These are phyloP conservation scores for Platycnemis pennipes DNA, from an alignment of 2,888 invertebrate species.

Conservation along the genomic window DNA sequence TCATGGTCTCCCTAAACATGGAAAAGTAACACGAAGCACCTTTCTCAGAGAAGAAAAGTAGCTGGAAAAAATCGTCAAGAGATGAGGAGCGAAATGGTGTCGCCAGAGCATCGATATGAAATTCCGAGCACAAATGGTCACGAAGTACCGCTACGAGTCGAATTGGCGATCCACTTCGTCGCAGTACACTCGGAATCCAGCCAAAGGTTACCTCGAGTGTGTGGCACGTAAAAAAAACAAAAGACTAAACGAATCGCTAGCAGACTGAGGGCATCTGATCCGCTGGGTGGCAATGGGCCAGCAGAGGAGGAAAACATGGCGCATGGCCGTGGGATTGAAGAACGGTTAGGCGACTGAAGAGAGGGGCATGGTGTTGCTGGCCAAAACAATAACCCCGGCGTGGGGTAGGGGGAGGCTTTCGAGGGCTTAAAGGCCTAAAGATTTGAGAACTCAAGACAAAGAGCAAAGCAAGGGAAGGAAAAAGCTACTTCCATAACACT, in stretches of 20 bases:
- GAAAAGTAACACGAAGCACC: background rate
- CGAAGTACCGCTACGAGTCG: background rate
- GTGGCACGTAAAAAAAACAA: background rate
- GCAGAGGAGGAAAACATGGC: slow-evolving; percentile 3
- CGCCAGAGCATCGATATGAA: background rate
- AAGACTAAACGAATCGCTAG: background rate
- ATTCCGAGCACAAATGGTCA: background rate
- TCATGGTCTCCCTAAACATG: background rate
- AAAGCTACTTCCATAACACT: background rate
- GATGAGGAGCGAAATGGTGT: background rate
- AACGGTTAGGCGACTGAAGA: background rate
- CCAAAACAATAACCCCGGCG: background rate
- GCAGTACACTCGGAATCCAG: slow-evolving; percentile 21
- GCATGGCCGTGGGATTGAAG: background rate
- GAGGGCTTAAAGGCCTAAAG: background rate
- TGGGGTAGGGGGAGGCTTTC: background rate
- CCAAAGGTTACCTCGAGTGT: background rate
- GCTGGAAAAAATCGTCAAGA: background rate
- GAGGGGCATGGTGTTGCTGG: background rate
- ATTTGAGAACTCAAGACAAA: background rate
- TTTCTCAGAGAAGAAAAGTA: background rate
- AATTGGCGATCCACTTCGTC: background rate
- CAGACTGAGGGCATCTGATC: background rate
- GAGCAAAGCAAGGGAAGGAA: background rate
- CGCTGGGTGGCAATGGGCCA: background rate